Conservation (phyloP, 2,888 invertebrate genomes). For the Chrysolina haemoptera region DNA sequence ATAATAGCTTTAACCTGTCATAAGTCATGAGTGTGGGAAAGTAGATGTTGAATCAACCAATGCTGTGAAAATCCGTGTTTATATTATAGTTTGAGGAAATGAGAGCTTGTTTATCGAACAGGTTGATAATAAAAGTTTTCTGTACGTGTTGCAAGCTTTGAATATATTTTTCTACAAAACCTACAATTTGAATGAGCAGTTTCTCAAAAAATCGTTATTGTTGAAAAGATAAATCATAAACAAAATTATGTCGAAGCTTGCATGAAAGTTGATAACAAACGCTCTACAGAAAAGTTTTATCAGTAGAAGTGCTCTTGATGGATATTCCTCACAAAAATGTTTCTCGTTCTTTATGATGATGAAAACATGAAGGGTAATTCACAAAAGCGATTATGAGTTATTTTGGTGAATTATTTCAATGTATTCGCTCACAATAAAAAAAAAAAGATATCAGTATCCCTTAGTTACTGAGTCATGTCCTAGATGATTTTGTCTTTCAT, state of each 20-base stretch:
- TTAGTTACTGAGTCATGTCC: too few species aligned
- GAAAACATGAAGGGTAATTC: background rate
- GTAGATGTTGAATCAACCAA: conserved; percentile 32
- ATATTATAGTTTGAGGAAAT: conserved; percentile 30
- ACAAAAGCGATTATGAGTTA: background rate
- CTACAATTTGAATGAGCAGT: background rate
- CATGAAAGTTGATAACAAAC: background rate
- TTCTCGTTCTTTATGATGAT: background rate
- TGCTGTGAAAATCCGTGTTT: conserved; percentile 41
- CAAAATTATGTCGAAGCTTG: too few species aligned
- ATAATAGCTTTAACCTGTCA: conserved; percentile 5
- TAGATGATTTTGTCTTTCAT: too few species aligned
- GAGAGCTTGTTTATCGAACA: background rate
- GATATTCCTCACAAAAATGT: background rate
- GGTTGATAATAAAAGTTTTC: conserved; percentile 18
- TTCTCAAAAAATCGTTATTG: background rate
- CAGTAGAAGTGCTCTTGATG: conserved; percentile 15
- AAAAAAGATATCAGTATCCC: too few species aligned
- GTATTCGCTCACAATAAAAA: background rate
- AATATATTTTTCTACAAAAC: too few species aligned
- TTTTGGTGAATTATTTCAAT: background rate
- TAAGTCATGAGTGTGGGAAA: background rate
- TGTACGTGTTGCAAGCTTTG: background rate
- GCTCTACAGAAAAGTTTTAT: conserved; percentile 21
- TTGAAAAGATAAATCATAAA: too few species aligned